Base-by-base conservation (phyloP, 23 tunicate genomes). In the Pegea sp. region DNA sequence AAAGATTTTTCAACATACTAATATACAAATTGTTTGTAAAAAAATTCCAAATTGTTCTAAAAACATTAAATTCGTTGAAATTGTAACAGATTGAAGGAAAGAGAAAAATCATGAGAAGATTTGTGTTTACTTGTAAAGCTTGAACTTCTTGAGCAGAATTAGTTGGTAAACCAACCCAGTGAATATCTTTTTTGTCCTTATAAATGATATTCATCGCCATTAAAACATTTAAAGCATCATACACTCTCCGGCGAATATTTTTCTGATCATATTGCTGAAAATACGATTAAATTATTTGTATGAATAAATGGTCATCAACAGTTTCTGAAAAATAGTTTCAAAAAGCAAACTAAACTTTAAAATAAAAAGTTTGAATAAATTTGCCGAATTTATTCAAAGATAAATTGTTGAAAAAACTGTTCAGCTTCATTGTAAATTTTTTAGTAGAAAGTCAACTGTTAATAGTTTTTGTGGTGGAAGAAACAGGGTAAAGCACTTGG, bases 151-250 rank as follows among this genome's bases (percentile, higher is more conserved):
- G 93, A 3, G 81, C 81, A 1, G 93, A 84, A 58, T 78, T 70
- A 11, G 99, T 78, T 7, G 99, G 99, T 24, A 91, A 55, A 21
- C 99, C 99, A 6, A 91, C 76, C 99, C 99, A 91, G 60, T 84
- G 80, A 28, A 91, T 91, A 44, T 91, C 91, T 34, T 91, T 91
- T 34, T 84, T 75, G 66, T 91, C 99, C 60, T 91, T 91, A 59
- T 80, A 84, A 8, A 91, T 84, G 31, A 91, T 91, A 48, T 91
- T 75, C 88, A 91, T 84, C 18, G 99, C 99, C 99, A 91, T 91
- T 4, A 91, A 66, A 5, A 91, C 99, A 55, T 91, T 91, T 26
- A 91, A 68, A 13, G 99, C 99, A 43, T 91, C 99, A 53, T 91
- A 91, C 16, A 91, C 99, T 48, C 99, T 44, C 25, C 99, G 64